Percentiles rank a stretch among this genome's conserved stretches.
Conservation (phyloP, 2,113 vertebrate genomes). For the Hippocampus comes region DNA sequence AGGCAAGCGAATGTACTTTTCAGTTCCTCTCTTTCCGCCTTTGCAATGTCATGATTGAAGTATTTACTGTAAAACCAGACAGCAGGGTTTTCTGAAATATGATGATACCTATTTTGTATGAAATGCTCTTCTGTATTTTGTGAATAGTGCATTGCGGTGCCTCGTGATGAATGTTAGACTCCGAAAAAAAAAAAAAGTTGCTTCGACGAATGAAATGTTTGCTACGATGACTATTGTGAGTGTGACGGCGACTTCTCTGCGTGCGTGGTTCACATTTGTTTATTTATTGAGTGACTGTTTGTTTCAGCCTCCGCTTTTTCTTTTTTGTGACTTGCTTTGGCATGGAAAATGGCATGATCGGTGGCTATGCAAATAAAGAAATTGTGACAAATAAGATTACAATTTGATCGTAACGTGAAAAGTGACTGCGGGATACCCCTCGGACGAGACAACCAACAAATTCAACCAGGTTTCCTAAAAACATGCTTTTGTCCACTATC, state of each 20-base stretch:
- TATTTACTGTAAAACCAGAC: slow-evolving; percentile 1
- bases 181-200: slow-evolving; percentile 29
- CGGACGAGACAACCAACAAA: no score
- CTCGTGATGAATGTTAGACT: slow-evolving; percentile 46
- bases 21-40: background rate
- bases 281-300: slow-evolving; percentile 68
- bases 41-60: slow-evolving; percentile 30
- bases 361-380: slow-evolving; percentile 60
- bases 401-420: background rate
- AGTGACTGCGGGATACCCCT: background rate
- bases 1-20: slow-evolving; percentile 35
- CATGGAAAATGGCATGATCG: slow-evolving; percentile 65
- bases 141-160: slow-evolving; percentile 61
- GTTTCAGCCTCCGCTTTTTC: slow-evolving; percentile 55
- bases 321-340: slow-evolving; percentile 51
- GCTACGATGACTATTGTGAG: slow-evolving; percentile 47
- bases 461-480: no score
- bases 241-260: slow-evolving; percentile 42
- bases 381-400: slow-evolving; percentile 31
- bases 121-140: slow-evolving; percentile 37
- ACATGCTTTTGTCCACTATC: no score
- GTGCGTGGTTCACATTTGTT: slow-evolving; percentile 48
- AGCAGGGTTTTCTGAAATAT: slow-evolving; percentile 25
- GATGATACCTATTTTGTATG: slow-evolving; percentile 49
- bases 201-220: slow-evolving; percentile 31